Conservation (phyloP, 2,888 invertebrate genomes). For the Hermaeophaga mercurialis region DNA sequence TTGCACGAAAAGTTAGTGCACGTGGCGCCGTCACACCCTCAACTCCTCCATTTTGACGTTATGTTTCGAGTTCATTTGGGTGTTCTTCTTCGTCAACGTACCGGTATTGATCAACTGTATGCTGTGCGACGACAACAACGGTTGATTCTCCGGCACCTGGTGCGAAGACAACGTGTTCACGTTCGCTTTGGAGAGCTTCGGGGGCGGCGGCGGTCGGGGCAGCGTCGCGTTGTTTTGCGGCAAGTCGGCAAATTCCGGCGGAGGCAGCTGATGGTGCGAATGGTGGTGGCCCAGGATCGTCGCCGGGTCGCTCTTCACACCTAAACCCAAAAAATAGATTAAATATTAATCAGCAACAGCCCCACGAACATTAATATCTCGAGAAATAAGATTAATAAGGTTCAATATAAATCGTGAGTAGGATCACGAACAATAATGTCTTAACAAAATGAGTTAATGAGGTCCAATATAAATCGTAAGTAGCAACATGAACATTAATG, state of each 20-base stretch:
- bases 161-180: constrained; percentile 60
- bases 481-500: too few relatives aligned
- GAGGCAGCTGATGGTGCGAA: constrained; percentile 77
- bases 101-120: constrained; percentile 79
- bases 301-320: constrained; percentile 66
- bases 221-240: constrained; percentile 72
- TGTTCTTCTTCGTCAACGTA: constrained; percentile 78
- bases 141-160: constrained; percentile 70
- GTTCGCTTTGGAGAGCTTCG: constrained; percentile 69
- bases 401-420: too few relatives aligned
- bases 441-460: too few relatives aligned
- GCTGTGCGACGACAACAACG: constrained; percentile 74
- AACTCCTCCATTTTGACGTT: constrained; percentile 77
- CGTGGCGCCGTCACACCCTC: constrained; percentile 72
- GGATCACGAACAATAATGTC: too few relatives aligned
- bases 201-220: constrained; percentile 78
- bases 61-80: constrained; percentile 65
- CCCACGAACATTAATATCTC: too few relatives aligned
- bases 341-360: too few relatives aligned
- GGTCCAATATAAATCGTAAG: too few relatives aligned
- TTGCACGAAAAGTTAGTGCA: constrained; percentile 44
- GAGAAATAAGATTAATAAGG: too few relatives aligned
- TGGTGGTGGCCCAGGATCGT: constrained; percentile 78
- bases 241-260: constrained; percentile 83
- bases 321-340: too few relatives aligned